Evolutionary conservation across 2,888 invertebrate genomes (phyloP), one percentile per base, ranked within the genome.

Genomic region (Cryptops parisi): DNA sequence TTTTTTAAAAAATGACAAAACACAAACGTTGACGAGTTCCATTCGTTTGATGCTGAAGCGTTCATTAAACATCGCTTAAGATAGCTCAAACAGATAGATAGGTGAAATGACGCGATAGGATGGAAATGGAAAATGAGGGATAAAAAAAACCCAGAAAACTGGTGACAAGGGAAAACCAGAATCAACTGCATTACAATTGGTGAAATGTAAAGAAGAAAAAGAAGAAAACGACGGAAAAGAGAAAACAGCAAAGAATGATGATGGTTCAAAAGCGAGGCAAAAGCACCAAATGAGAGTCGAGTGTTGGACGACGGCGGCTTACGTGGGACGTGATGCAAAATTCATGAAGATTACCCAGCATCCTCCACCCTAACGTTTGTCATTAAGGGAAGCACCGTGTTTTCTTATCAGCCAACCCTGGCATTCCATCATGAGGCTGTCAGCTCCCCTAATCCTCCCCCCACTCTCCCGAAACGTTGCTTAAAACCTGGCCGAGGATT

Each of bases 291-390:
- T 24, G 47, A 47, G 27, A 47, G 47, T 26, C 21, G 47, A 27
- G 27, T 25, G 27, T 47, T 47, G 24, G 47, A 27, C 27, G 47
- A 47, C 47, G 27, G 26, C 47, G 22, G 47, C 26, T n/a, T 47
- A 27, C 26, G 24, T 27, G 26, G 47, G 6, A 26, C 47, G n/a
- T n/a, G 27, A 47, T 47, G 47, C 47, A 47, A 47, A 47, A 47
- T 47, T 47, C 47, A 47, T 47, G 47, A 47, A 47, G 47, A 47
- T 47, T 47, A n/a, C n/a, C n/a, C n/a, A 47, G 47, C 12, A 19
- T 25, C 47, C 27, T 47, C 47, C 24, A 26, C n/a, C n/a, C n/a
- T 27, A 5, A 27, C 24, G 15, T 33, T 25, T 27, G 47, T 47
- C 47, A 47, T 47, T 47, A 47, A 47, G 26, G 47, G 25, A 27